These are phyloP conservation scores for Hippoglossus stenolepis DNA, from an alignment of 2,113 vertebrate genomes.

Conservation along the genomic window DNA sequence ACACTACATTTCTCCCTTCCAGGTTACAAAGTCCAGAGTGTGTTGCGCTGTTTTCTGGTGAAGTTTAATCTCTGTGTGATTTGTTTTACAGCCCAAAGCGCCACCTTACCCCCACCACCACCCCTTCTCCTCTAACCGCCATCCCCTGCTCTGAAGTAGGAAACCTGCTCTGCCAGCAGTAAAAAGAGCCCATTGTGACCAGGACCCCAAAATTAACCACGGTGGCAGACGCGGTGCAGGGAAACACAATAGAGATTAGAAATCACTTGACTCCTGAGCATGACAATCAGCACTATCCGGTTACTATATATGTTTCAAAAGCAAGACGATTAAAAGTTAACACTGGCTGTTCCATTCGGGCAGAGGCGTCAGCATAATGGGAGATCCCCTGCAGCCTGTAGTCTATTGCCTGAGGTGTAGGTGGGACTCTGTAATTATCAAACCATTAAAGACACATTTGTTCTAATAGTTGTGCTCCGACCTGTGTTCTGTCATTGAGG, in stretches of 20 bases:
- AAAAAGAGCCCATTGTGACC: constrained; percentile 63
- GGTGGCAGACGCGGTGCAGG: constrained; percentile 26
- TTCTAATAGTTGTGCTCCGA: not conserved
- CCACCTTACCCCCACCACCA: not conserved
- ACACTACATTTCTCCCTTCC: constrained; percentile 14
- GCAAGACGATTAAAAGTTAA: constrained; percentile 59
- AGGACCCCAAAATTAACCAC: constrained; percentile 53
- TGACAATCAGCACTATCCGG: constrained; percentile 58
- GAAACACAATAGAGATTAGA: constrained; percentile 62
- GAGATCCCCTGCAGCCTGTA: not conserved
- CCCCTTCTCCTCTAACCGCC: not conserved
- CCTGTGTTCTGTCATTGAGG: constrained; percentile 26
- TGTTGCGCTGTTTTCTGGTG: constrained; percentile 43
- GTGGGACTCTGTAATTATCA: constrained; percentile 46
- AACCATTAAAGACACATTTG: constrained; percentile 37
- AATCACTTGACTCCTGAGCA: constrained; percentile 52
- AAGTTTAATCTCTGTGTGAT: constrained; percentile 70
- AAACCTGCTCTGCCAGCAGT: constrained; percentile 42
- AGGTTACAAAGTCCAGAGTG: constrained; percentile 67
- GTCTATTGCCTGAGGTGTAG: constrained; percentile 39
- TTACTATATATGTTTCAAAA: constrained; percentile 67
- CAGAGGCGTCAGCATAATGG: constrained; percentile 21
- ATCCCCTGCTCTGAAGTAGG: constrained; percentile 25
- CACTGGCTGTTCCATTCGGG: constrained; percentile 8
- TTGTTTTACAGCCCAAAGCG: constrained; percentile 52